Evolutionary conservation across 2,113 vertebrate genomes (phyloP).

Genomic region (Oryctolagus cuniculus): DNA sequence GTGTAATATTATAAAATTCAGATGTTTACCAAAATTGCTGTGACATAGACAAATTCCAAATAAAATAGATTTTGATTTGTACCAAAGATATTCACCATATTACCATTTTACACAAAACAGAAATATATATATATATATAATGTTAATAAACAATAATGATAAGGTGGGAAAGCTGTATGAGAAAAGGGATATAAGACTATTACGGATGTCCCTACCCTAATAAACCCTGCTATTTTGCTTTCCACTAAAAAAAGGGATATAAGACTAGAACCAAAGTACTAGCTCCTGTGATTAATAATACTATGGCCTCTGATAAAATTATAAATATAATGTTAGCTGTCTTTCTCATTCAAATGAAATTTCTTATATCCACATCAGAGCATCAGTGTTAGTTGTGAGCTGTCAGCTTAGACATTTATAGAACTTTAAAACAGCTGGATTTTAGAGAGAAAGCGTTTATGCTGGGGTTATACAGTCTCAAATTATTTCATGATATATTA

Average conservation of each 20-base stretch:
- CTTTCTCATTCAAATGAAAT: constrained; percentile 39
- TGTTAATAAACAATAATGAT: constrained; percentile 24
- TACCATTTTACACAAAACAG: neutral
- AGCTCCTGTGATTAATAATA: neutral
- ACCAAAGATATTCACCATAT: neutral
- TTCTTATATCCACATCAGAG: constrained; percentile 1
- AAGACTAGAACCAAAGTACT: neutral
- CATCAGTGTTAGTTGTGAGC: neutral
- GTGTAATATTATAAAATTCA: neutral
- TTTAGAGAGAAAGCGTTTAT: constrained; percentile 59
- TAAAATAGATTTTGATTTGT: neutral
- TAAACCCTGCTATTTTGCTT: too few relatives aligned
- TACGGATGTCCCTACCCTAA: too few relatives aligned
- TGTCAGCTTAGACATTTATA: constrained; percentile 51
- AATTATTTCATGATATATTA: constrained; percentile 55
- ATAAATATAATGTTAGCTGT: neutral
- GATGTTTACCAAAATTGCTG: constrained; percentile 44
- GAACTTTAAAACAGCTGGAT: constrained; percentile 55
- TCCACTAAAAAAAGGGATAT: neutral
- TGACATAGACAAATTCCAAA: neutral
- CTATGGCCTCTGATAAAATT: neutral
- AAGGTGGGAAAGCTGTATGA: constrained; percentile 16
- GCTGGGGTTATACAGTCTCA: constrained; percentile 4
- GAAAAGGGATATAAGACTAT: neutral
- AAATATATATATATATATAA: neutral